phyloP scores from a whole-genome alignment of 2,888 invertebrate genomes.

The Caenorhabditis macrosperma region DNA sequence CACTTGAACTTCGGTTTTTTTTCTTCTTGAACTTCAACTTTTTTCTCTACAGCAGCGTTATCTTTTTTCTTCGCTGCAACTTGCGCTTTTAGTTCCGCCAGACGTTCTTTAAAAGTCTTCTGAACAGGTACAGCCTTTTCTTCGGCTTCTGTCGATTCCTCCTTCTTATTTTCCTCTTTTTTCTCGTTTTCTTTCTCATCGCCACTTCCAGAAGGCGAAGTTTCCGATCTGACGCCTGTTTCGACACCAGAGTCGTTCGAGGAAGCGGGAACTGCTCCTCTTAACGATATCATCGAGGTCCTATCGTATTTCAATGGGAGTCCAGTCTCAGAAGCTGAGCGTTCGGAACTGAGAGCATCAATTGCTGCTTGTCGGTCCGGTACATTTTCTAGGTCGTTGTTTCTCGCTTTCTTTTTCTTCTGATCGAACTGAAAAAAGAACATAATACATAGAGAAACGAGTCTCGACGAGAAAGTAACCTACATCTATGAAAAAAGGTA shows the following conservation, averaged over 20 bases:
- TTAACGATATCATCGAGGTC: slow-evolving; percentile 19
- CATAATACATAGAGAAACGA: background rate
- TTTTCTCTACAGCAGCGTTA: background rate
- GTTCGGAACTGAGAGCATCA: slow-evolving; percentile 3
- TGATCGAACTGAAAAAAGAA: slow-evolving; percentile 11
- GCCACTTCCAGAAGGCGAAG: background rate
- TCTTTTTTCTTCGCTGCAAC: slow-evolving; percentile 9
- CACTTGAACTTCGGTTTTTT: slow-evolving; percentile 56
- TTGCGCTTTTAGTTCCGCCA: slow-evolving; percentile 36
- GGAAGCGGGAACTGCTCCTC: background rate
- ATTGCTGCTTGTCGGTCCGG: slow-evolving; percentile 31
- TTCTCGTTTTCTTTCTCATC: slow-evolving; percentile 17
- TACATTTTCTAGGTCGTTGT: slow-evolving; percentile 30
- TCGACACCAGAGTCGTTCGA: background rate
- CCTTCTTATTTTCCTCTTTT: slow-evolving; percentile 12
- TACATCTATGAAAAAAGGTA: slow-evolving; percentile 32
- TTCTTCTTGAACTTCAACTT: background rate
- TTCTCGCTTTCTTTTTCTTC: background rate
- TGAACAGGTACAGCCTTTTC: background rate
- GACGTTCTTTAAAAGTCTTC: slow-evolving; percentile 37
- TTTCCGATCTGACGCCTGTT: background rate
- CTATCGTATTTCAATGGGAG: slow-evolving; percentile 17
- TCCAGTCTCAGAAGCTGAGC: background rate
- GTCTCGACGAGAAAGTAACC: background rate
- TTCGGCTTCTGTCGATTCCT: too few species aligned